phyloP scores from a whole-genome alignment of 2,113 vertebrate species.

The Pelodiscus sinensis region DNA sequence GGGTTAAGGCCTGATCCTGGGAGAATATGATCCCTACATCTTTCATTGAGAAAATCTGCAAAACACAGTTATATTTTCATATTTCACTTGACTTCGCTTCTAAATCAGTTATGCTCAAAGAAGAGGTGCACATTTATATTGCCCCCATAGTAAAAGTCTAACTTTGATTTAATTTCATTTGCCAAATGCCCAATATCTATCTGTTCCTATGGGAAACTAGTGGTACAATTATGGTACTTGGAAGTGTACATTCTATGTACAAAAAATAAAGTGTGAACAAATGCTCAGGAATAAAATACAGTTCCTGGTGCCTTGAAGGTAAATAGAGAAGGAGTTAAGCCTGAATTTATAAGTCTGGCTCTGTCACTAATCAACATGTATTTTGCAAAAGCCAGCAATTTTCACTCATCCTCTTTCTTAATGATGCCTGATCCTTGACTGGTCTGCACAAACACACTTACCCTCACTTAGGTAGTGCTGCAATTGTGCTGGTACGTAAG shows the following conservation, averaged over 20 bases:
- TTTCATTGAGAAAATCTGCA: not conserved
- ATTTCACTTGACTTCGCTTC: not conserved
- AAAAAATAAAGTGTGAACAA: not conserved
- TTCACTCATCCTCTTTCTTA: conserved; percentile 20
- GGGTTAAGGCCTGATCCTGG: not conserved
- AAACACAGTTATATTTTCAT: not conserved
- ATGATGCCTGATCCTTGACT: not conserved
- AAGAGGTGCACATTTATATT: not conserved
- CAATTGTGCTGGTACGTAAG: not conserved
- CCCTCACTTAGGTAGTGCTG: not conserved
- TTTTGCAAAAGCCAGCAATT: conserved; percentile 54
- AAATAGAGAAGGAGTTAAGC: conserved; percentile 42
- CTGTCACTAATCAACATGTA: conserved; percentile 71
- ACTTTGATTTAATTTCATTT: not conserved
- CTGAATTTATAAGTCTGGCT: conserved; percentile 48
- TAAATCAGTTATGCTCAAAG: not conserved
- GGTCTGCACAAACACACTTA: not conserved
- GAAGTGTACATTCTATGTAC: not conserved
- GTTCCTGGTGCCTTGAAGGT: conserved; percentile 20
- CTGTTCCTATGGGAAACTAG: conserved; percentile 46
- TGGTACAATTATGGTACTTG: not conserved
- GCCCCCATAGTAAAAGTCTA: not conserved
- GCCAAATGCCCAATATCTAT: not conserved
- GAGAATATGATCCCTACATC: not conserved
- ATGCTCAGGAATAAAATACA: not conserved